Conservation (phyloP, 2,113 vertebrate genomes). For the Chiloscyllium plagiosum region DNA sequence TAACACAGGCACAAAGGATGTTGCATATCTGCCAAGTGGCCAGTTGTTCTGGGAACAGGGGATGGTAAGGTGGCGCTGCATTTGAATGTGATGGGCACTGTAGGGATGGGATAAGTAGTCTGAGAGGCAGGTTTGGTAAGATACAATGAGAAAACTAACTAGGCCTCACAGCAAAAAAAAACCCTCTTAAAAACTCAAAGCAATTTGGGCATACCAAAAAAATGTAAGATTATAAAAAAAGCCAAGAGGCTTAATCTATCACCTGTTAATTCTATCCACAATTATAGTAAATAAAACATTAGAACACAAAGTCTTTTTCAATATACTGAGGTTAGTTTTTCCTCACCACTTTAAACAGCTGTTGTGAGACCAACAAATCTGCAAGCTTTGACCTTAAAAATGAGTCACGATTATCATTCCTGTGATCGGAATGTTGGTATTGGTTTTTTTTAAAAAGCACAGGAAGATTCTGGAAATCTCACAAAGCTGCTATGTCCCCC, state of each 20-base stretch:
- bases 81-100: no score
- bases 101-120: no score
- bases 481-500: background rate
- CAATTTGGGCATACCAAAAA: background rate
- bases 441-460: background rate
- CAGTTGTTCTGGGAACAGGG: no score
- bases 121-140: no score
- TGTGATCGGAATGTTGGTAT: background rate
- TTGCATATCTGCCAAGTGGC: no score
- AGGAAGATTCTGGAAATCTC: constrained; percentile 8
- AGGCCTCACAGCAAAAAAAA: no score
- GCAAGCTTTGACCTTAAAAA: background rate
- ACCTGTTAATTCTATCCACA: background rate
- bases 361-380: constrained; percentile 20
- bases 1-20: no score
- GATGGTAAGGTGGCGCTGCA: no score
- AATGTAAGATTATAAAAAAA: background rate
- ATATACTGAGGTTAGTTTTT: background rate
- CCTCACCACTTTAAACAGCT: background rate
- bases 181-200: no score
- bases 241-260: no score
- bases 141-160: no score
- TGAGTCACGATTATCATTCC: no score
- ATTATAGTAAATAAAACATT: background rate
- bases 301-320: background rate